Base-by-base conservation (phyloP, 2,888 invertebrate genomes). In the Sminthurides aquaticus region DNA sequence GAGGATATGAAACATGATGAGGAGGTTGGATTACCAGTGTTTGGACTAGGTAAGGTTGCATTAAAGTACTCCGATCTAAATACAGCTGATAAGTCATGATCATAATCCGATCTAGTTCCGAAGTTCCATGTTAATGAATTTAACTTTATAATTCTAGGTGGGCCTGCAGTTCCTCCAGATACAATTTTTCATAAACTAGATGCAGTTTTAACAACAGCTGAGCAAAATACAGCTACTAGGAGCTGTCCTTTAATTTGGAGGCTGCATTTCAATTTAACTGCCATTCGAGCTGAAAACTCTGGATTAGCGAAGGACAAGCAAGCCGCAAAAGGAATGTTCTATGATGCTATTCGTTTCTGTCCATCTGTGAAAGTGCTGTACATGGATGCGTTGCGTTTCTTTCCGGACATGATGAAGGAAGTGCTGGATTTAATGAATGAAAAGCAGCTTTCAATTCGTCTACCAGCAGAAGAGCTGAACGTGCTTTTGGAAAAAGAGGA, bases 161-260 rank as follows among this genome's bases (percentile, higher is more conserved):
- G 74, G 18, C 74, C 74, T 28, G 71, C 72, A 5, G 74, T 74
- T 20, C 71, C 74, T 11, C 69, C 70, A 27, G 74, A 74, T 52
- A 74, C 74, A 18, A 72, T 74, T 24, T 74, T 71, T 67, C 71
- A 74, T 62, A 74, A 74, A 49, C 54, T 74, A 56, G 74, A 74
- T 57, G 70, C 74, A 1, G 61, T 74, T 29, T 66, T 74, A n/a
- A 55, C 66, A 11, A 73, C 73, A 3, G 74, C 74, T 1, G 72
- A 72, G 28, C 60, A 67, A 24, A 72, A 74, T 62, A 43, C 66
- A 26, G 57, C 68, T 15, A 70, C 69, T 5, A 67, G 72, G 43
- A 70, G 70, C 62, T 73, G 71, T 68, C 74, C 74, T 8, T 61
- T 74, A 28, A 62, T 74, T 20, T 74, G 74, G 74, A 70, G 74